Evolutionary conservation across 2,113 vertebrate genomes (phyloP), one percentile per base, ranked within the genome.

Genomic region (Vimba vimba): DNA sequence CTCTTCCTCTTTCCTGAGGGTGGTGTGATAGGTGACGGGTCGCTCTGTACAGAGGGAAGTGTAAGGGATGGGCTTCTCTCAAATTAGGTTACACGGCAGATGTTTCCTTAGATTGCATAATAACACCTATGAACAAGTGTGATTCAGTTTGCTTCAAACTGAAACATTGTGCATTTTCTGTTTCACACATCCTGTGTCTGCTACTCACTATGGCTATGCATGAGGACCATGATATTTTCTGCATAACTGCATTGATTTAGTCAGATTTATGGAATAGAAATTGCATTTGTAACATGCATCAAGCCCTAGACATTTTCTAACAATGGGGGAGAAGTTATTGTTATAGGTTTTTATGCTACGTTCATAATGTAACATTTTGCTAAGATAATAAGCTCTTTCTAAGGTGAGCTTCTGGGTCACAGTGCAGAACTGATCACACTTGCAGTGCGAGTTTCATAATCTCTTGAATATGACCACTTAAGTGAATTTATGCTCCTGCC

Each of bases 1-100:
- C 19, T 27, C 47, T 79, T 80, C 84, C 52, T 47, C 52, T 80
- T 86, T 86, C 43, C 62, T 86, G 23, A 13, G 47, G 66, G 23
- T 71, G 81, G n/a, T n/a, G 19, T 55, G 50, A 45, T 55, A 19
- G 36, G 13, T 45, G n/a, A 57, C 4, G 15, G 13, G 39, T 80
- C 4, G 45, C 13, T 47, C 23, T 80, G 59, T 64, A 45, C n/a
- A 33, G 57, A 68, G 30, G 74, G 21, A 66, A 33, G 73, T 52
- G 17, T n/a, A 19, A 45, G 12, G 57, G 55, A 82, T 33, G 45
- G 62, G 25, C 43, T 81, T 23, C 17, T 81, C 43, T 43, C 11
- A 27, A 55, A 57, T 8, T 73, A 30, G 23, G 68, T 82, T 82
- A 4, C 27, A 52, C 13, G 8, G 82, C 82, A 83, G 82, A 83